A percentile compares a stretch with the other conserved stretches of the same genome.
phyloP scores from a whole-genome alignment of 2,113 vertebrate genomes.

The Elaphurus davidianus region DNA sequence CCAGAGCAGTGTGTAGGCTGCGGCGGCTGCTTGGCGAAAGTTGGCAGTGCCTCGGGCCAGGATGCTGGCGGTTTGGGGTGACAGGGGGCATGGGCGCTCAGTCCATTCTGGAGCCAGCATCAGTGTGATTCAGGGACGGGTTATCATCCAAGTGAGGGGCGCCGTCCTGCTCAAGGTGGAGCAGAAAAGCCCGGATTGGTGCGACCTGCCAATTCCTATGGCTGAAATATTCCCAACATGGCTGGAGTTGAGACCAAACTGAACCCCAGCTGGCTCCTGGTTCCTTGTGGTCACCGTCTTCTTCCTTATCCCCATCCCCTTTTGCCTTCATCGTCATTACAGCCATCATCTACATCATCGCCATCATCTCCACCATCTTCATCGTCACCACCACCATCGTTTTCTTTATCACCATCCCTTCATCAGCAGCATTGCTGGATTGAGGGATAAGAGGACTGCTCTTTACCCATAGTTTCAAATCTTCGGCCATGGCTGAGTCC shows the following conservation, averaged over 20 bases:
- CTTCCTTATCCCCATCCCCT: accelerated
- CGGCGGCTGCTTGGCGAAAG: accelerated
- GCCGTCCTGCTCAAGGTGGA: not conserved
- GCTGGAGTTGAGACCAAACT: accelerated
- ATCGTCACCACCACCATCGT: not conserved
- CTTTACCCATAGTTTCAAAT: too few relatives aligned
- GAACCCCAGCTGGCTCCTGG: not conserved
- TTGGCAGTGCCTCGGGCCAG: not conserved
- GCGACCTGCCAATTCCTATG: not conserved
- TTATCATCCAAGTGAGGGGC: accelerated
- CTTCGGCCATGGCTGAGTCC: not conserved
- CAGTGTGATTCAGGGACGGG: not conserved
- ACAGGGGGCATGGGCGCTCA: accelerated
- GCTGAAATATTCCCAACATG: not conserved
- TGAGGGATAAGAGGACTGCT: accelerated
- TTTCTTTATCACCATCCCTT: not conserved
- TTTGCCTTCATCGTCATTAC: not conserved
- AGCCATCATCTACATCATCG: not conserved
- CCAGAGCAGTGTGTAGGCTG: not conserved
- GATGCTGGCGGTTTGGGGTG: not conserved
- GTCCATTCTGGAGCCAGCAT: accelerated
- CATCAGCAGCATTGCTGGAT: accelerated
- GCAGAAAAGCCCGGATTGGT: not conserved
- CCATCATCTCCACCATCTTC: accelerated
- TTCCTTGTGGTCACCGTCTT: accelerated